A percentile compares a stretch with the other conserved stretches of the same genome.
Evolutionary conservation across 2,113 vertebrate genomes (phyloP).

Genomic region (Tursiops truncatus): DNA sequence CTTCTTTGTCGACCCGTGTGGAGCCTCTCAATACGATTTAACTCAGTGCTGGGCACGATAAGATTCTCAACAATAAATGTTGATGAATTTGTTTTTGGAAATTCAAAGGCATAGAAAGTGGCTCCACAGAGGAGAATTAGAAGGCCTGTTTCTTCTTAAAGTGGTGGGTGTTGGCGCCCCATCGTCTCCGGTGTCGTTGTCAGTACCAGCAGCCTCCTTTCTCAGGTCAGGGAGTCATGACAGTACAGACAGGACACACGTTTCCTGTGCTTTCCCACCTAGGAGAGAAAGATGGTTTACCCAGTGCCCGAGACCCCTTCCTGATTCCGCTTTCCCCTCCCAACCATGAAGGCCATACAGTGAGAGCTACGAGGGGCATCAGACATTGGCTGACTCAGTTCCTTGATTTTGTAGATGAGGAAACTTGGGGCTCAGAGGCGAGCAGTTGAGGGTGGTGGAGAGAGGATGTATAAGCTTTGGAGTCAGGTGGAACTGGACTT

Average conservation of each 20-base stretch:
- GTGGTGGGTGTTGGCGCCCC: not conserved
- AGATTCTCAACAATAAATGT: not conserved
- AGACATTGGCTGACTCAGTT: not conserved
- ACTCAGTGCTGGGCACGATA: not conserved
- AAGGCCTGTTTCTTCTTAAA: not conserved
- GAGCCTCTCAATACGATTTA: not conserved
- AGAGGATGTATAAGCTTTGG: not conserved
- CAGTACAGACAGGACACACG: not conserved
- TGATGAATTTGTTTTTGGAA: not conserved
- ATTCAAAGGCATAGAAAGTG: not conserved
- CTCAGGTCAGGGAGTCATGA: not conserved
- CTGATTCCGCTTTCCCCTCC: not conserved
- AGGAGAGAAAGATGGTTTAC: not conserved
- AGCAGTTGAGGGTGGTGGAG: not conserved
- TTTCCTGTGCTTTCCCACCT: not conserved
- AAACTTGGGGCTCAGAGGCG: not conserved
- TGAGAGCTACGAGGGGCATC: not conserved
- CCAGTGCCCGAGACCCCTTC: not conserved
- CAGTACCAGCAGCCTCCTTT: not conserved
- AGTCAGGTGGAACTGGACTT: not conserved
- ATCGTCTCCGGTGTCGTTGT: not conserved
- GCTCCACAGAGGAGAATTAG: not conserved
- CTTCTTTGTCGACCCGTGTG: not conserved
- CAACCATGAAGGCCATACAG: not conserved
- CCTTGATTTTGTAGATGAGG: not conserved